These are phyloP conservation scores for Spinibarbus caldwelli DNA, from an alignment of 2,797 vertebrate genomes.

Conservation along the genomic window DNA sequence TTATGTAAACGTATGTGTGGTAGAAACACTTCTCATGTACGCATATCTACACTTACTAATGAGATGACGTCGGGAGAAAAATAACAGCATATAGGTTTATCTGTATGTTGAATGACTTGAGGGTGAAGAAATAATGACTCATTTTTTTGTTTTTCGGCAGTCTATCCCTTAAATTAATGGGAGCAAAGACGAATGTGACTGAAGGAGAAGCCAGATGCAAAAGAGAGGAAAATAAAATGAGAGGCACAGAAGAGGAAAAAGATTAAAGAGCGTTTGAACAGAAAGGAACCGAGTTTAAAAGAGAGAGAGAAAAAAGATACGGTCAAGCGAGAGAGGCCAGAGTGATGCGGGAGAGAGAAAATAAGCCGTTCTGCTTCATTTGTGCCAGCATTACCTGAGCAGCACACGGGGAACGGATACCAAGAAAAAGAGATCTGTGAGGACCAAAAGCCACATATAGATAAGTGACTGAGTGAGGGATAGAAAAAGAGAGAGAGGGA, in stretches of 20 bases:
- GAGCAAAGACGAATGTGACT: neutral
- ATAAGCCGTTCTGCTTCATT: constrained; percentile 76
- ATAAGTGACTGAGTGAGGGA: constrained; percentile 28
- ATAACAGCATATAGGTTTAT: neutral
- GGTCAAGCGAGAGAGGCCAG: constrained; percentile 42
- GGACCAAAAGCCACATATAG: constrained; percentile 6
- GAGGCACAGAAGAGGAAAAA: constrained; percentile 44
- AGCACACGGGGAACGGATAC: no score
- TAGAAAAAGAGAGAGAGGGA: constrained; percentile 3
- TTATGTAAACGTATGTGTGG: neutral
- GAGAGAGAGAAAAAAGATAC: neutral
- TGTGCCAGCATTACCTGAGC: constrained; percentile 70
- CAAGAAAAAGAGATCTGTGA: constrained; percentile 31
- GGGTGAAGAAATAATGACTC: neutral
- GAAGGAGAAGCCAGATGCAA: constrained; percentile 56
- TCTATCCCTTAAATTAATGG: neutral
- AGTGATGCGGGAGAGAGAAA: constrained; percentile 49
- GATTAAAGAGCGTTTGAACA: constrained; percentile 36
- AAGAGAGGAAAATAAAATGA: constrained; percentile 8
- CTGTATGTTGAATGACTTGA: neutral
- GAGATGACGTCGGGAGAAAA: neutral
- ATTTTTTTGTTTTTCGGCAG: neutral
- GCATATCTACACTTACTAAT: neutral
- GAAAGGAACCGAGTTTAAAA: constrained; percentile 18
- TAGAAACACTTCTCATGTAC: neutral